A percentile compares a stretch with the other conserved stretches of the same genome.
These are phyloP conservation scores for Theonella swinhoei DNA, from an alignment of 37 sponge, comb jelly and placozoan species.

Conservation along the genomic window DNA sequence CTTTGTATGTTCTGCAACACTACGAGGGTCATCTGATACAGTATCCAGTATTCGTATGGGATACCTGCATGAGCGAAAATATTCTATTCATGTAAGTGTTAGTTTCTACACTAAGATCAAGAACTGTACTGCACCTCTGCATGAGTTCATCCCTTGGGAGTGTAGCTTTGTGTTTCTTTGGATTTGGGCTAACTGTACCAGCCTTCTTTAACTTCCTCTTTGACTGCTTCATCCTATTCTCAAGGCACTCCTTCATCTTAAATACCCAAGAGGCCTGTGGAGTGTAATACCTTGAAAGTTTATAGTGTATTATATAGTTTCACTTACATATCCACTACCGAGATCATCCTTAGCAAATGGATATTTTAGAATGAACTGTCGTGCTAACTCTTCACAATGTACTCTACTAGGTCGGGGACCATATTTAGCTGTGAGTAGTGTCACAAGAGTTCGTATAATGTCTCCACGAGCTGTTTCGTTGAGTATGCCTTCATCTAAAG, in stretches of 20 bases:
- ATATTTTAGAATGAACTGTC: constrained; percentile 9
- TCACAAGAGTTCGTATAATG: constrained; percentile 6
- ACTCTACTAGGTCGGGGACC: background rate
- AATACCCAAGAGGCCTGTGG: constrained; percentile 45
- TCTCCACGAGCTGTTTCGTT: background rate
- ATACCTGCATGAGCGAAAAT: too few relatives aligned
- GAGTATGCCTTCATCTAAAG: background rate
- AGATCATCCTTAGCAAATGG: constrained; percentile 30
- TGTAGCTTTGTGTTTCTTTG: too few relatives aligned
- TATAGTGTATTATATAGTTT: too few relatives aligned
- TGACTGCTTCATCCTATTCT: constrained; percentile 8
- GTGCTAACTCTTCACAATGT: background rate
- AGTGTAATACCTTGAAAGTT: too few relatives aligned
- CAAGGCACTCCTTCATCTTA: constrained; percentile 37
- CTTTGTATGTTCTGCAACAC: constrained; percentile 6
- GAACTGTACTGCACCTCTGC: too few relatives aligned
- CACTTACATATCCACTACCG: constrained; percentile 42
- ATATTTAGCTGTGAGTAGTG: background rate
- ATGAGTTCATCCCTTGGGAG: too few relatives aligned
- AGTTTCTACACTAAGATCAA: too few relatives aligned
- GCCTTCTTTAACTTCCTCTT: background rate
- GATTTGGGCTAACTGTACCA: too few relatives aligned
- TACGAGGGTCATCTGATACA: constrained; percentile 12
- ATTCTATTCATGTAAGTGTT: too few relatives aligned
- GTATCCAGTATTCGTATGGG: too few relatives aligned